Evolutionary conservation across 2,888 invertebrate species (phyloP), one percentile per base, ranked within the genome.

Genomic region (Flabesymbios commensalis): DNA sequence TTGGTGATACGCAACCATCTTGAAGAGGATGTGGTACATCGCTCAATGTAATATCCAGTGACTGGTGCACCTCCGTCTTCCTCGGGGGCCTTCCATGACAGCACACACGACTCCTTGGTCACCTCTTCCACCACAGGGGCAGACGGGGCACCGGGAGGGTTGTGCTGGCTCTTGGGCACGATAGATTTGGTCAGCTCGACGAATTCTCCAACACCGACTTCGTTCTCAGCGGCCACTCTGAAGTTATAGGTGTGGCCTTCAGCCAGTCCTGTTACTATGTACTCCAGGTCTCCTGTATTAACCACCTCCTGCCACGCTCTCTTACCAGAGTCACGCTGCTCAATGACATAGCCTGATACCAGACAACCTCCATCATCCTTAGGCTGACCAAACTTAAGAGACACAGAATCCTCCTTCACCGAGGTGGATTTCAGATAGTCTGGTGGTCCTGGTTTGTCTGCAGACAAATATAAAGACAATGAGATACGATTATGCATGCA

Each of bases 131-230:
- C 52, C 17, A 51, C 56, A 14, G 73, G 73, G 3, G 63, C 63
- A 5, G 55, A 39, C 22, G 73, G 73, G n/a, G 66, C 57, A 2
- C 68, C 69, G n/a, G 73, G 73, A 19, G 49, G 45, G 29, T 55
- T 68, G 68, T 52, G 10, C 49, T 54, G 57, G 33, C 56, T 53
- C 58, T 56, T 60, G 7, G 79, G 71, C 31, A 73, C 71, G 2
- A 79, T 75, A 29, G 78, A 73, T n/a, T 70, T 67, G 24, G 71
- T 70, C 28, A 80, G 69, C 63, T 78, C 77, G 43, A 74, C 70
- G 17, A 77, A 76, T 53, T 70, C 68, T 56, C 80, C 75, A 90
- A 92, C 92, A 2, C 96, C 96, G 1, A 94, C 95, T 72, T 91
- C 64, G 24, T 63, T 69, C 58, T 64, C 59, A 4, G 68, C 68